Conservation (phyloP, 2,113 vertebrate species). For the Fregetta grallaria region DNA sequence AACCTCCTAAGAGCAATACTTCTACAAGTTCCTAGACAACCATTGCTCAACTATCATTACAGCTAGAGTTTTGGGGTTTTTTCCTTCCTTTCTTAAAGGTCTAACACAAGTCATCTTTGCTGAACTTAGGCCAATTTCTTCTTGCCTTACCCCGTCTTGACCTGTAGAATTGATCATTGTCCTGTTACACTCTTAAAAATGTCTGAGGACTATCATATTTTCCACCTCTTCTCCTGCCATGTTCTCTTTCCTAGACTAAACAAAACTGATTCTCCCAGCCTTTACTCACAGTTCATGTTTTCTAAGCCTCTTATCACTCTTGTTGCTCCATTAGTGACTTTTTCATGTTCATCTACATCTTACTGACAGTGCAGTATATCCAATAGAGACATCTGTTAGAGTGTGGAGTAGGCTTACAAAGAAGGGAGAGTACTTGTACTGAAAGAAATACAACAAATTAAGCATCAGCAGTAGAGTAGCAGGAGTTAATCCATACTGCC, state of each 20-base stretch:
- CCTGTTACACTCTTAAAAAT: neutral
- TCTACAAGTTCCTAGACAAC: neutral
- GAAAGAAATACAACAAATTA: neutral
- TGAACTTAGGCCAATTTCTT: neutral
- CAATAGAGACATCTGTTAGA: neutral
- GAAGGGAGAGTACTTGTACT: neutral
- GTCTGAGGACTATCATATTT: neutral
- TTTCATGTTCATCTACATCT: neutral
- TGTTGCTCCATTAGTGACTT: neutral
- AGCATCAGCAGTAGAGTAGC: neutral
- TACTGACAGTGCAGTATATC: neutral
- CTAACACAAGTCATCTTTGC: neutral
- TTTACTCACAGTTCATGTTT: neutral
- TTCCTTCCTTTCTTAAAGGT: neutral
- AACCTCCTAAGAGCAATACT: neutral
- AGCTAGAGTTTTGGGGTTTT: neutral
- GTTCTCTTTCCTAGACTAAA: slow-evolving; percentile 36
- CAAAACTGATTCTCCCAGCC: neutral
- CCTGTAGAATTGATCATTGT: neutral
- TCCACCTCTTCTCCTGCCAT: neutral
- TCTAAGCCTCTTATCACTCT: neutral
- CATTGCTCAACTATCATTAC: neutral
- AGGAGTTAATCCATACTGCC: neutral
- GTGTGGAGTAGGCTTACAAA: neutral
- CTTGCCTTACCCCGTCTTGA: neutral